phyloP scores from a whole-genome alignment of 2,113 vertebrate species.

The Onychostruthus taczanowskii region DNA sequence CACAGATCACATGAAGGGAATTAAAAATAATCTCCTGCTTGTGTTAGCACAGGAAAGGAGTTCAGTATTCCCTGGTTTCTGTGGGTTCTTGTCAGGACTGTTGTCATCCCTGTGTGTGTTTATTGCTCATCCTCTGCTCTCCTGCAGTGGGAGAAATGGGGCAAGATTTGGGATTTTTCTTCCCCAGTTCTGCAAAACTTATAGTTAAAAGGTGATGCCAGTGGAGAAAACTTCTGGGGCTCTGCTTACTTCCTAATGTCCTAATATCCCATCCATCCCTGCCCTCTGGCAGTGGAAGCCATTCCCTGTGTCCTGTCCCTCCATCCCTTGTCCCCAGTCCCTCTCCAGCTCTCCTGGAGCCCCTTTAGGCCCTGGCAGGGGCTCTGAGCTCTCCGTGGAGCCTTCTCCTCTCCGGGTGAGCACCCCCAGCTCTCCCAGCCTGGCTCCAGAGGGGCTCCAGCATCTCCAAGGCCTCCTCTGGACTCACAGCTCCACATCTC shows the following conservation, averaged over 20 bases:
- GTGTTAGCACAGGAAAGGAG: background rate
- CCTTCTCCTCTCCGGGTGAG: accelerated
- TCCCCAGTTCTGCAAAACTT: background rate
- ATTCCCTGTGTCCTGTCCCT: background rate
- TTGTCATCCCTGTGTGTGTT: accelerated
- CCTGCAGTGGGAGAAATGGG: background rate
- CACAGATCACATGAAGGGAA: background rate
- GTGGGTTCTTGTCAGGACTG: too few relatives aligned
- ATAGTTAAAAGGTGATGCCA: too few relatives aligned
- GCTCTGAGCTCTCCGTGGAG: background rate
- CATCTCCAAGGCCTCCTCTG: accelerated
- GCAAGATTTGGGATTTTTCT: background rate
- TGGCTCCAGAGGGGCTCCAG: background rate
- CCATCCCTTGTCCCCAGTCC: background rate
- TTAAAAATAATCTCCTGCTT: background rate
- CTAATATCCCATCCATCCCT: background rate
- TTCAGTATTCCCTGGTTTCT: background rate
- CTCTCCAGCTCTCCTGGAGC: background rate
- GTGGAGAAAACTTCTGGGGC: background rate
- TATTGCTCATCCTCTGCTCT: background rate
- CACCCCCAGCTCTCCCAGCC: background rate
- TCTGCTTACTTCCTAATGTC: background rate
- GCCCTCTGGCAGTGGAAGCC: background rate
- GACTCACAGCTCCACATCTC: background rate
- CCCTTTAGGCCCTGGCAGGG: accelerated